A percentile compares a stretch with the other conserved stretches of the same genome.
Conservation (phyloP, 1,140 invertebrate genomes). For the Brachionus rotundiformis region DNA sequence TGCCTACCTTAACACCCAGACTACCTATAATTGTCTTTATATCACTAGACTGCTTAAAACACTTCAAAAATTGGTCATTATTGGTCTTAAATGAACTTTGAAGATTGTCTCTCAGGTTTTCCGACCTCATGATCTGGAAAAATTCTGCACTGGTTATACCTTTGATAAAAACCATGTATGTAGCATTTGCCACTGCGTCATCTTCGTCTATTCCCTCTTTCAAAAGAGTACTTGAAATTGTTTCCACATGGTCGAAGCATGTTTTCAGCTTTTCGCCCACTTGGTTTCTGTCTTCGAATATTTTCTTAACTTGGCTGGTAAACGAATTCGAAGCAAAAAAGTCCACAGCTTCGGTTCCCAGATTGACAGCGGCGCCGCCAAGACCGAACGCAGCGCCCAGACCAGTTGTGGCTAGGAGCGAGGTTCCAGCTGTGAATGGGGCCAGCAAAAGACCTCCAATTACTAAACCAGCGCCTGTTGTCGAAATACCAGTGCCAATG, state of each 20-base stretch:
- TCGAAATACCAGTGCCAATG: not conserved
- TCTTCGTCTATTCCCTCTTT: not conserved
- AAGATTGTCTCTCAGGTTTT: not conserved
- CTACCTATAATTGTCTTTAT: not conserved
- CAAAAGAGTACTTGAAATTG: not conserved
- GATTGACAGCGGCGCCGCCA: not conserved
- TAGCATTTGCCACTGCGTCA: not conserved
- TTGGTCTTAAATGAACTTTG: not conserved
- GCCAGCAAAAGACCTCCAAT: not conserved
- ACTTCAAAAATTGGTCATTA: not conserved
- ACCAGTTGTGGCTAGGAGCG: not conserved
- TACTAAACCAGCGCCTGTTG: not conserved
- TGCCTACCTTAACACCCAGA: not conserved
- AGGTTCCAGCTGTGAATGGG: not conserved
- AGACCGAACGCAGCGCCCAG: not conserved
- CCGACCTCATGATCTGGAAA: not conserved
- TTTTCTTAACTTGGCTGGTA: not conserved
- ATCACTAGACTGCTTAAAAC: not conserved
- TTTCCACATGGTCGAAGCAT: not conserved
- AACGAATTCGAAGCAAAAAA: conserved; percentile 18
- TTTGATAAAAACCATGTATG: not conserved
- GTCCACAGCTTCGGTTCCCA: not conserved
- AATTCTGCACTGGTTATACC: not conserved
- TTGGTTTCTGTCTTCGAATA: not conserved
- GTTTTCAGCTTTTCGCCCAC: not conserved